phyloP scores from a whole-genome alignment of 37 sponge, comb jelly and placozoan genomes.

The Bolinopsis microptera region DNA sequence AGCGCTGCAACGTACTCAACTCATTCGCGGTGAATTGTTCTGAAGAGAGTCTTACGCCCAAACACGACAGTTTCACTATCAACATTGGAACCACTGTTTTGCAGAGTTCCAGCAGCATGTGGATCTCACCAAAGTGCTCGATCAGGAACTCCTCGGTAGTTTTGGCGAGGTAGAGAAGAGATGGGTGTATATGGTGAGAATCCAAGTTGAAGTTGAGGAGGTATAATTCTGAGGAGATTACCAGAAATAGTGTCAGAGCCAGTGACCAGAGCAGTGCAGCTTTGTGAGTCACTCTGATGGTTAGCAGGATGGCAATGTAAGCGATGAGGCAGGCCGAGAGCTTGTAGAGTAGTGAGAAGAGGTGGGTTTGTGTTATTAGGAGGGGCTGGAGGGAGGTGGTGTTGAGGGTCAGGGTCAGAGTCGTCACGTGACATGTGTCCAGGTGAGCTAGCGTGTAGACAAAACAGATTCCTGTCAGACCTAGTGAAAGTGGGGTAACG shows the following conservation, averaged over 20 bases:
- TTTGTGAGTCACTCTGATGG: background rate
- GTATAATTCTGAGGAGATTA: background rate
- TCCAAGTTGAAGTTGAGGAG: background rate
- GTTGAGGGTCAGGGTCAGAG: background rate
- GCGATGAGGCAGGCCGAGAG: background rate
- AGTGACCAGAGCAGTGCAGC: background rate
- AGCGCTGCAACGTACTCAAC: too few relatives aligned
- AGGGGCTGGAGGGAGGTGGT: background rate
- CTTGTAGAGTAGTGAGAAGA: background rate
- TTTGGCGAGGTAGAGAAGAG: background rate
- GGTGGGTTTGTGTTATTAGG: background rate
- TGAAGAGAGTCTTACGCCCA: too few relatives aligned
- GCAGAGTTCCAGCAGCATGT: background rate
- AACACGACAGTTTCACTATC: background rate
- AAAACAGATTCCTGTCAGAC: background rate
- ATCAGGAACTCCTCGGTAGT: background rate
- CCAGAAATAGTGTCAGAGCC: background rate
- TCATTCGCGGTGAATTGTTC: too few relatives aligned
- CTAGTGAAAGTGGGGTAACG: too few relatives aligned
- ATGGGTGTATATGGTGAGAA: background rate
- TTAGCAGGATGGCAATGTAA: background rate
- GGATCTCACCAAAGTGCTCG: background rate
- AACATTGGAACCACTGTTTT: background rate
- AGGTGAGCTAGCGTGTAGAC: background rate
- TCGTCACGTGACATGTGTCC: background rate